These are phyloP conservation scores for Ectropis crepuscularia DNA, from an alignment of 2,888 invertebrate species.

Conservation along the genomic window DNA sequence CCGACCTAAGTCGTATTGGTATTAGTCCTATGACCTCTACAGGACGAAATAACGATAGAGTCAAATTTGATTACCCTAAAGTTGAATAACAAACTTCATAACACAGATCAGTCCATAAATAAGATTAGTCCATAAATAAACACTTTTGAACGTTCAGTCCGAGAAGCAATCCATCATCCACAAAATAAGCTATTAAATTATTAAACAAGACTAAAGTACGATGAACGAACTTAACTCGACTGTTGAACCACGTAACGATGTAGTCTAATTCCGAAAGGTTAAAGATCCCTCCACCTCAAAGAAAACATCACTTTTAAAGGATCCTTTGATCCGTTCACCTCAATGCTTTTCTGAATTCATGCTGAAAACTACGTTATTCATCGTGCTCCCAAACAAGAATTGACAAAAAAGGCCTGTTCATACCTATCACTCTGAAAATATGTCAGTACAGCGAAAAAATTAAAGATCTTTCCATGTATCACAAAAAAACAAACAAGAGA, in stretches of 20 bases:
- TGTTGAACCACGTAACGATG: slow-evolving; percentile 5
- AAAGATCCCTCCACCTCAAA: slow-evolving; percentile 1
- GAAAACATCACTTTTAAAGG: neutral
- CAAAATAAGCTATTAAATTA: neutral
- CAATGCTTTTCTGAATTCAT: neutral
- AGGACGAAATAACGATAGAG: no score
- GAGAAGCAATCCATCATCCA: slow-evolving; percentile 21
- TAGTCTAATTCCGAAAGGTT: slow-evolving; percentile 13
- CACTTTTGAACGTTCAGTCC: neutral
- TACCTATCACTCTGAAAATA: no score
- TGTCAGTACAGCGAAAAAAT: no score
- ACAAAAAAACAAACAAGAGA: no score
- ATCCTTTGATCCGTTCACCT: neutral
- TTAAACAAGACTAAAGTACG: slow-evolving; percentile 3
- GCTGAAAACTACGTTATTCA: neutral
- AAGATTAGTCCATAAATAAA: neutral
- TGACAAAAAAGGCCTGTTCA: no score
- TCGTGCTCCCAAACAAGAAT: no score
- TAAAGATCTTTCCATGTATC: no score
- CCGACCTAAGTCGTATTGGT: no score
- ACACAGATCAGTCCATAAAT: neutral
- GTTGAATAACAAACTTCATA: neutral
- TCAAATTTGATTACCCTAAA: no score
- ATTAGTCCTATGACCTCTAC: no score
- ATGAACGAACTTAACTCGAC: slow-evolving; percentile 11